These are phyloP conservation scores for Nothoprocta pentlandii DNA, from an alignment of 2,113 vertebrate genomes.

Conservation along the genomic window DNA sequence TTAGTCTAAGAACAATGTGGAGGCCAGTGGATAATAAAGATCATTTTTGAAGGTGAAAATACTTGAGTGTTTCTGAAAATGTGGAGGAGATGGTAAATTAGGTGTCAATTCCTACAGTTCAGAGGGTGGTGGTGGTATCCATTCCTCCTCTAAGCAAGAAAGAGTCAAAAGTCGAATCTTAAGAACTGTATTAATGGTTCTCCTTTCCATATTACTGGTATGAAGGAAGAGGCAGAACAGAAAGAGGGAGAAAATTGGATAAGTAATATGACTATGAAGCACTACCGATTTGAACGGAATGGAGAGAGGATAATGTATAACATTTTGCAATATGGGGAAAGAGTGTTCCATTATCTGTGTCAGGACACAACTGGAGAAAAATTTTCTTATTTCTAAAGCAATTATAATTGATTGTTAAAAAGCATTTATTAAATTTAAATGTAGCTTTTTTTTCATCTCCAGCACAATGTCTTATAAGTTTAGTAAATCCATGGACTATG, in stretches of 20 bases:
- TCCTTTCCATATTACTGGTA: background rate
- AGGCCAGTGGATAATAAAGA: background rate
- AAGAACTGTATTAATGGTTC: background rate
- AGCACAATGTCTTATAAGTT: conserved; percentile 19
- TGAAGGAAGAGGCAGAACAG: background rate
- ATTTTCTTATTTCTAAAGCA: background rate
- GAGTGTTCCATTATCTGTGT: background rate
- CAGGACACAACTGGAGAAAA: background rate
- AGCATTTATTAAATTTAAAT: background rate
- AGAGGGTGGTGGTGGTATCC: background rate
- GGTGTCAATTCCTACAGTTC: background rate
- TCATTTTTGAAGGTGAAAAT: background rate
- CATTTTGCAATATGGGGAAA: background rate
- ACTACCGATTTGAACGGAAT: background rate
- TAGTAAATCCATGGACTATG: background rate
- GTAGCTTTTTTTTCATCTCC: background rate
- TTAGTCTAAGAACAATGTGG: background rate
- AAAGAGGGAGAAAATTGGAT: background rate
- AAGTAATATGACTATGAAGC: background rate
- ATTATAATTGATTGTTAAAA: background rate
- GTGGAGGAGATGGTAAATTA: background rate
- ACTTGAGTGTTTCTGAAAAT: background rate
- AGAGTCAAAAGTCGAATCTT: background rate
- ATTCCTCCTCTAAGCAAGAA: background rate
- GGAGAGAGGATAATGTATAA: background rate